Conservation (phyloP, 2,113 vertebrate species). For the Triplophysa rosa region DNA sequence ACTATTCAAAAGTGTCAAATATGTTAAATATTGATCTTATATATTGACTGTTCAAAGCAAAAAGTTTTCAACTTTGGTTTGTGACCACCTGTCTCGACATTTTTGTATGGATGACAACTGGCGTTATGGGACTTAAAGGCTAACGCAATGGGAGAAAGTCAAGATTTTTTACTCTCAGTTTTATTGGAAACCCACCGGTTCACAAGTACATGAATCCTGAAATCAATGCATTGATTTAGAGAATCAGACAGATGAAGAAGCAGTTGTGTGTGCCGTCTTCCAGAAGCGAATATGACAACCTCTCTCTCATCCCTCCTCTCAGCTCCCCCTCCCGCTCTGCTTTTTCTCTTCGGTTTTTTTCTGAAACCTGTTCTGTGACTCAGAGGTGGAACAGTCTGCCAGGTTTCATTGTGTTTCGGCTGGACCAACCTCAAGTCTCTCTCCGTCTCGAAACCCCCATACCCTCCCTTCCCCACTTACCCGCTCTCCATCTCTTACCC, state of each 20-base stretch:
- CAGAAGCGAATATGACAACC: conserved; percentile 47
- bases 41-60: no score
- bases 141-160: no score
- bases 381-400: conserved; percentile 66
- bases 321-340: conserved; percentile 40
- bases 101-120: no score
- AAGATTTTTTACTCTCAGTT: no score
- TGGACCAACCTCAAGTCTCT: conserved; percentile 67
- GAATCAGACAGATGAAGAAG: background rate
- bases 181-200: no score
- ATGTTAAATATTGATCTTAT: no score
- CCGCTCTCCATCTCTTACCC: conserved; percentile 35
- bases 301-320: conserved; percentile 44
- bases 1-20: no score
- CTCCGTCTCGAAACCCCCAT: conserved; percentile 58
- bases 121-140: no score
- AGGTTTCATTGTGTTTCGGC: conserved; percentile 64
- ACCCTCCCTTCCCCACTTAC: conserved; percentile 29
- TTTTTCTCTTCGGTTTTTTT: conserved; percentile 58
- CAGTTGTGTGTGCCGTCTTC: conserved; percentile 4
- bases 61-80: no score
- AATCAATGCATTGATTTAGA: no score
- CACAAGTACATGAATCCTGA: no score
- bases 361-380: conserved; percentile 73
- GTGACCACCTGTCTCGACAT: no score